These are phyloP conservation scores for Zaprionus kolodkinae DNA, from an alignment of 1,140 invertebrate species.

Conservation along the genomic window DNA sequence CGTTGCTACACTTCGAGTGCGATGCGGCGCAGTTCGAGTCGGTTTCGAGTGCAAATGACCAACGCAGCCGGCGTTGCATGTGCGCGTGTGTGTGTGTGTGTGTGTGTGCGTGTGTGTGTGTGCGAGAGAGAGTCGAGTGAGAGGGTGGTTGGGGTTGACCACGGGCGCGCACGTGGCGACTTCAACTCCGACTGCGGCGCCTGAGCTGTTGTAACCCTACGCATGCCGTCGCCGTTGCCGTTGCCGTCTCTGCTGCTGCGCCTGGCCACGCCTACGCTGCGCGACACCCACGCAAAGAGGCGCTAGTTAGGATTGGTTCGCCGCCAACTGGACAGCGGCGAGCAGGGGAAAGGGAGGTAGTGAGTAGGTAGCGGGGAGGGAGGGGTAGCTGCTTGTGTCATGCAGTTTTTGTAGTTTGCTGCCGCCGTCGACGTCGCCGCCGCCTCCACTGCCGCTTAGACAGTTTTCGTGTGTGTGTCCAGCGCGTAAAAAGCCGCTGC, in stretches of 20 bases:
- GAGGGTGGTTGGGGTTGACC: conserved; percentile 19
- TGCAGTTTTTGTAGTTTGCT: conserved; percentile 32
- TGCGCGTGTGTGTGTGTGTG: conserved; percentile 3
- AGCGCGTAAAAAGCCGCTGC: conserved; percentile 76
- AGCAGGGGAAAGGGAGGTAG: background rate
- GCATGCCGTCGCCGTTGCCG: conserved; percentile 5
- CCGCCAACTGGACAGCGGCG: conserved; percentile 63
- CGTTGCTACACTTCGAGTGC: conserved; percentile 15
- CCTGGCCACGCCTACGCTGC: conserved; percentile 78
- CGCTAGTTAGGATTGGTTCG: conserved; percentile 79
- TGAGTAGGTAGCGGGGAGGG: background rate
- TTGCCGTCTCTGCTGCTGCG: conserved; percentile 13
- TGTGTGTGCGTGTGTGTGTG: conserved; percentile 22
- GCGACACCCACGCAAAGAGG: conserved; percentile 73
- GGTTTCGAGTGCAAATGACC: conserved; percentile 54
- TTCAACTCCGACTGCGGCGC: conserved; percentile 57
- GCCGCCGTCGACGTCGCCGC: conserved; percentile 13
- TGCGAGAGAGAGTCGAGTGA: background rate
- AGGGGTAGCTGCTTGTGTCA: conserved; percentile 16
- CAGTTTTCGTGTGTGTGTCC: conserved; percentile 52
- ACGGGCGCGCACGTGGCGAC: conserved; percentile 68
- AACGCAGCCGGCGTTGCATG: conserved; percentile 34
- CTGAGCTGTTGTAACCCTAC: conserved; percentile 46
- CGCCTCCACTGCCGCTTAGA: conserved; percentile 24
- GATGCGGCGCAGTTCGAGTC: conserved; percentile 25